Evolutionary conservation across 2,797 vertebrate genomes (phyloP).

Genomic region (Delichon dasypus): DNA sequence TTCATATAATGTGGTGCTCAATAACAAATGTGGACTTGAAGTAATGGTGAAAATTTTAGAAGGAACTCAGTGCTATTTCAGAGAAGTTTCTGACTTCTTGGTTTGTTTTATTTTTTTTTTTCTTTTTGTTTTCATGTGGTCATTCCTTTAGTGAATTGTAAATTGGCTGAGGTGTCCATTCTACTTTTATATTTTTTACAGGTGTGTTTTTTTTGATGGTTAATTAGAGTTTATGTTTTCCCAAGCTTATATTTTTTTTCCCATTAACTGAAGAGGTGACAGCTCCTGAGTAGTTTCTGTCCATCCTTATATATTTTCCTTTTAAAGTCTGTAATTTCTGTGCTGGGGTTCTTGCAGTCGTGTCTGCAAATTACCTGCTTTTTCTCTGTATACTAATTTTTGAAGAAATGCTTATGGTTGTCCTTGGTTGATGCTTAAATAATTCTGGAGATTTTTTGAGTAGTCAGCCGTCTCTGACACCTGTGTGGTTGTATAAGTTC

Average conservation of each 20-base stretch:
- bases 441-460: not conserved
- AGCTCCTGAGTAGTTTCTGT: not conserved
- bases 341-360: not conserved
- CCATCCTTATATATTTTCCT: not conserved
- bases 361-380: not conserved
- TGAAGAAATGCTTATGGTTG: not conserved
- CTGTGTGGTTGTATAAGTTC: not conserved
- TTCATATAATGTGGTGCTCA: not conserved
- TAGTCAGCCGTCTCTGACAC: not conserved
- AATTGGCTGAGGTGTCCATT: not conserved
- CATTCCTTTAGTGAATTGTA: not conserved
- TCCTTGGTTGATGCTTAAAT: not conserved
- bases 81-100: not conserved
- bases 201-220: not conserved
- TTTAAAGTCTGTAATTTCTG: not conserved
- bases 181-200: not conserved
- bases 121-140: not conserved
- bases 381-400: not conserved
- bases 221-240: not conserved
- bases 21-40: not conserved
- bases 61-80: not conserved
- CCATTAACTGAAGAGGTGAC: not conserved
- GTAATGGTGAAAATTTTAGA: not conserved
- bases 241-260: not conserved
- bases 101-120: not conserved